Base-by-base conservation (phyloP, 2,797 vertebrate genomes). In the Dromococcyx pavoninus region DNA sequence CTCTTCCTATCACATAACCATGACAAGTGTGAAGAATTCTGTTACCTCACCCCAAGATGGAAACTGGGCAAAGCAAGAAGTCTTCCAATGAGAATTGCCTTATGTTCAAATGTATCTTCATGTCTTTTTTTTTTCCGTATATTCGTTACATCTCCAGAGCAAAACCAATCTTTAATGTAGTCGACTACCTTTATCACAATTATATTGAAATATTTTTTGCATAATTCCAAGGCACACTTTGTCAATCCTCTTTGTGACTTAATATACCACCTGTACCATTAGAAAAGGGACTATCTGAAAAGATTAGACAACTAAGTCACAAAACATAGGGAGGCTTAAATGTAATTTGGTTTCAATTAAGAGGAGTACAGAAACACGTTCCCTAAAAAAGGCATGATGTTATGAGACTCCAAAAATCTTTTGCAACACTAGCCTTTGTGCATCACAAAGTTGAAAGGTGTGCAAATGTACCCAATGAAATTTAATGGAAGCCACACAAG, bases 401-500 rank as follows among this genome's bases (percentile, higher is more conserved):
- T 64, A 43, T 5, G 37, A 86, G 57, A 62, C 57, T 90, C 57
- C 2, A 13, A 87, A 93, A 89, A 77, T 27, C 43, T 94, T 92
- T 71, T 43, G 32, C 77, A 89, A 51, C 30, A 7, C 57, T 53
- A 83, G 54, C 28, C 83, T 94, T 91, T 89, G 77, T 86, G 50
- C 58, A 41, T 91, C 30, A 4, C 48, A 79, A n/a, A n/a, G 70
- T 33, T 93, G 80, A 94, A 87, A 95, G 91, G 74, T 71, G 71
- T 89, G 74, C 37, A 82, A 90, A 70, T 24, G 28, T 90, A 61
- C 50, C 33, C 71, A 62, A 48, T 53, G 83, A 82, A 87, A 87
- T 82, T 71, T 87, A 94, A 92, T 88, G 86, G 89, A 93, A 93
- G 77, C 66, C 81, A 88, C 86, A 93, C 57, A 87, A 82, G 57